Conservation (phyloP, 2,113 vertebrate species). For the Neotragus pygmaeus region DNA sequence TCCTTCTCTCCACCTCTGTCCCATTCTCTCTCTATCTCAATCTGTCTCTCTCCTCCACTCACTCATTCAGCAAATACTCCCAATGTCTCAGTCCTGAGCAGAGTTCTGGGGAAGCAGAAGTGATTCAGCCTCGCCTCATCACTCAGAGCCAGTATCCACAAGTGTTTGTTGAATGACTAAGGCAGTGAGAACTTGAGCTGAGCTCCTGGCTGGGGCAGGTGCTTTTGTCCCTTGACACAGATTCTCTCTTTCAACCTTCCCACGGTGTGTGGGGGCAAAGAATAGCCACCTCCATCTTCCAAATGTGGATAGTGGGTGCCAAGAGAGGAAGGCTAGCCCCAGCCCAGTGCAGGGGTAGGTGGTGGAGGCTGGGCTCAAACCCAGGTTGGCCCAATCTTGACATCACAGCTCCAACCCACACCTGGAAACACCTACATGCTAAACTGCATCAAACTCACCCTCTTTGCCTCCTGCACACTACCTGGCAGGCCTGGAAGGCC, state of each 20-base stretch:
- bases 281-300: not conserved
- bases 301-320: not conserved
- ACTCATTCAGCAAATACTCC: not conserved
- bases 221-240: not conserved
- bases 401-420: accelerated
- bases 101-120: not conserved
- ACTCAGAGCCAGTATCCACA: not conserved
- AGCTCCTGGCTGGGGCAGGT: not conserved
- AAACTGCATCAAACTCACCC: not conserved
- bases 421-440: not conserved
- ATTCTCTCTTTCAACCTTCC: not conserved
- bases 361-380: not conserved
- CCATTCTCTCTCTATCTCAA: not conserved
- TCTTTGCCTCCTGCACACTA: not conserved
- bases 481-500: not conserved
- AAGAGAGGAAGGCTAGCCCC: not conserved
- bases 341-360: accelerated
- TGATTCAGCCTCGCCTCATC: not conserved
- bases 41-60: not conserved
- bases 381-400: not conserved
- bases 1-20: not conserved
- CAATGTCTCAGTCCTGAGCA: not conserved
- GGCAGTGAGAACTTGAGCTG: not conserved
- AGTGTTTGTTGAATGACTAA: not conserved
- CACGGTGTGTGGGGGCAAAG: too few species aligned